Conservation (phyloP, 2,797 vertebrate genomes). For the Argya squamiceps region DNA sequence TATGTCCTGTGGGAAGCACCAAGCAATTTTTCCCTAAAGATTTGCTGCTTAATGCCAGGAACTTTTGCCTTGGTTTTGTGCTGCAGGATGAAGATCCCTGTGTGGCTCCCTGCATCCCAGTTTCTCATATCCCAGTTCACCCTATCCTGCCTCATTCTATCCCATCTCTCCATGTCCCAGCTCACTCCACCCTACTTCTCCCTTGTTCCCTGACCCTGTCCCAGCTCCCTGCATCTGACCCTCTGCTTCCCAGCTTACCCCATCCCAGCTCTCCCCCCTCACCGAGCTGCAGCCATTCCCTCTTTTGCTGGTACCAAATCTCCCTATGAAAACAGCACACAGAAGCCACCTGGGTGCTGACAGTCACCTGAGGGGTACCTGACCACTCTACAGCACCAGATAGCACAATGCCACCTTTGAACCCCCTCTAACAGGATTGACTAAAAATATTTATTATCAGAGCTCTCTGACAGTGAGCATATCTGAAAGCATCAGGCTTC, state of each 20-base stretch:
- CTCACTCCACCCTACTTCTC: neutral
- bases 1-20: neutral
- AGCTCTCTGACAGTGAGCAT: accelerated
- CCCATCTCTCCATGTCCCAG: neutral
- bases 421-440: neutral
- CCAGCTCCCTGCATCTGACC: neutral
- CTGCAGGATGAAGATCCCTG: neutral
- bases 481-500: accelerated
- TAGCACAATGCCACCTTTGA: neutral
- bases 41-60: neutral
- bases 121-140: neutral
- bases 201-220: neutral
- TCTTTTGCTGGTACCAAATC: neutral
- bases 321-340: accelerated
- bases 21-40: neutral
- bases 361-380: neutral
- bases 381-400: neutral
- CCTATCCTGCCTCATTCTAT: neutral
- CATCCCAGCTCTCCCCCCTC: neutral
- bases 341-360: neutral
- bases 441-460: neutral
- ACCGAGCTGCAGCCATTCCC: neutral
- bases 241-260: neutral
- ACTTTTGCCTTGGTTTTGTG: neutral
- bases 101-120: neutral